Evolutionary conservation across 2,113 vertebrate genomes (phyloP), one percentile per base, ranked within the genome.

Genomic region (Pseudopipra pipra): DNA sequence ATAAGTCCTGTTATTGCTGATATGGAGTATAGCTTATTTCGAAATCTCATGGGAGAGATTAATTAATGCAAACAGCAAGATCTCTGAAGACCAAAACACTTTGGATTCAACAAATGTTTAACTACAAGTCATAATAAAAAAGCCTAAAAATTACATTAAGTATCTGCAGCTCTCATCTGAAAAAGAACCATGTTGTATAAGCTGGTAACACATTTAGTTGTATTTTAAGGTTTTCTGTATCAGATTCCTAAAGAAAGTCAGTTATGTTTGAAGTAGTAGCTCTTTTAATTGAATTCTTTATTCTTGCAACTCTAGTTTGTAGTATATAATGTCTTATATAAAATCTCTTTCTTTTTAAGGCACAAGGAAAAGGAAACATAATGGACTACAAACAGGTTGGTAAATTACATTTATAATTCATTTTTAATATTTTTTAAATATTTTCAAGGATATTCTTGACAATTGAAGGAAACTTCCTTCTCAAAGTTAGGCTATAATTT

Each of bases 321-420:
- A 68, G 55, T 82, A 71, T 77, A 24, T 77, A 55, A 22, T 65
- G 33, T 66, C 89, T 91, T 91, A 93, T 35, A 84, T 76, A 85
- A 87, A 59, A 87, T 81, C 55, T 90, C 21, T 93, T 77, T 96
- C 80, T 97, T 95, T 73, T 97, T 79, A 97, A 99, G 99, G 99
- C 97, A 73, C 98, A 98, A 97, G 98, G 97, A 75, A 97, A 97
- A 89, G 98, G 98, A 92, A 98, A 98, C 90, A 94, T 98, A 67
- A 76, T 98, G 81, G 98, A 99, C 97, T 99, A 99, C 85, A 97
- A 98, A 55, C 99, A 99, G 99, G 99, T 99, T 95, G 93, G 98
- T 96, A 68, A 63, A 95, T 95, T 68, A 46, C 54, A 70, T 70
- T 91, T 71, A 41, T 63, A 65, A 55, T 31, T 85, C 2, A 20